Percentiles rank a stretch among this genome's conserved stretches.
Conservation (phyloP, 2,113 vertebrate species). For the Procavia capensis region DNA sequence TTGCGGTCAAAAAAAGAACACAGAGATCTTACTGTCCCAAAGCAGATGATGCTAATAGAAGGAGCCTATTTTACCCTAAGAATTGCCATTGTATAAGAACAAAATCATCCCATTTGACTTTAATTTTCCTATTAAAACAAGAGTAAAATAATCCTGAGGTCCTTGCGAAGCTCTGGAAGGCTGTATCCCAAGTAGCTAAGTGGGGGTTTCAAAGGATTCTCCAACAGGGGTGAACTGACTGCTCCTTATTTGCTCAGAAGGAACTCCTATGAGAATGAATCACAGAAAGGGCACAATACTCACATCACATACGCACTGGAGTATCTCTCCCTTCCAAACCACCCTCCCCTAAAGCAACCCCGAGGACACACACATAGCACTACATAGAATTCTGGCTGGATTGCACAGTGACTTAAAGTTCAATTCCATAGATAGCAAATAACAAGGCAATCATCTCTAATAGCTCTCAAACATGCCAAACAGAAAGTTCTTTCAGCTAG, state of each 20-base stretch:
- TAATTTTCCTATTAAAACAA: constrained; percentile 64
- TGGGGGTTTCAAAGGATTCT: neutral
- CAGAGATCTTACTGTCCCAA: constrained; percentile 14
- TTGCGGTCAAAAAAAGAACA: constrained; percentile 28
- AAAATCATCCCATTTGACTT: neutral
- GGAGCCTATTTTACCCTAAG: constrained; percentile 20
- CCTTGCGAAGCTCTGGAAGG: neutral
- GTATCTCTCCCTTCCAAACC: neutral
- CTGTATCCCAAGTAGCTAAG: neutral
- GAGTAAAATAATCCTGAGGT: neutral
- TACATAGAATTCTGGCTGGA: constrained; percentile 48
- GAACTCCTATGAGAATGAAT: neutral
- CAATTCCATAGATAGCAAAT: constrained; percentile 51
- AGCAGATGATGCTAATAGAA: neutral
- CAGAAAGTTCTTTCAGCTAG: constrained; percentile 54
- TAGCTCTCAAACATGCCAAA: constrained; percentile 45
- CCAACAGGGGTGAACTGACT: neutral
- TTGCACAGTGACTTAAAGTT: constrained; percentile 46
- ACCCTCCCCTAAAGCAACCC: neutral
- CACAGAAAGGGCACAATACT: neutral
- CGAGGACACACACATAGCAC: neutral
- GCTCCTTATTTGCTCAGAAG: neutral
- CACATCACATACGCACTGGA: neutral
- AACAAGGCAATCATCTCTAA: constrained; percentile 66
- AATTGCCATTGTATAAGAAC: constrained; percentile 48